These are phyloP conservation scores for Podiceps cristatus DNA, from an alignment of 2,113 vertebrate species.

Conservation along the genomic window DNA sequence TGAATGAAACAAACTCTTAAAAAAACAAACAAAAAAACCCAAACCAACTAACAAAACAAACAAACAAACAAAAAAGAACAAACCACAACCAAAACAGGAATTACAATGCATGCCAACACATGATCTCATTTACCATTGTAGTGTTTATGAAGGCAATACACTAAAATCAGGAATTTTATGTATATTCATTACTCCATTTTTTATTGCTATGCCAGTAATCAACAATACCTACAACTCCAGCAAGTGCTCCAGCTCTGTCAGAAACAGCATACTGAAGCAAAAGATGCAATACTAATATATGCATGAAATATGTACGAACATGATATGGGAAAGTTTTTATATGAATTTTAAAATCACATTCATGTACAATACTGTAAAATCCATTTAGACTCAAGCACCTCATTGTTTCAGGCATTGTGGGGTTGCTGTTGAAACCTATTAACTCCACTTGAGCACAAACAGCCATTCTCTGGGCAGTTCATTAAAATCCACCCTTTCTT, in stretches of 20 bases:
- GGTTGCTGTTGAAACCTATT: constrained; percentile 44
- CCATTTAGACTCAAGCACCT: neutral
- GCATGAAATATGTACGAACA: neutral
- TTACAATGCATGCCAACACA: neutral
- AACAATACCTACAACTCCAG: neutral
- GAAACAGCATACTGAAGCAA: neutral
- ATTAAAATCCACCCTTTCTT: constrained; percentile 47
- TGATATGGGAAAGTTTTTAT: constrained; percentile 12
- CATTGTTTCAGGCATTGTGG: constrained; percentile 21
- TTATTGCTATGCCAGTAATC: neutral
- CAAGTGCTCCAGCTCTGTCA: neutral
- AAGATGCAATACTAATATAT: neutral
- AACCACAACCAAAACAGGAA: neutral
- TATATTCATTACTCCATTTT: neutral
- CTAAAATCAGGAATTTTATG: neutral
- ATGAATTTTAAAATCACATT: constrained; percentile 10
- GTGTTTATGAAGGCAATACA: neutral
- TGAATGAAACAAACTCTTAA: neutral
- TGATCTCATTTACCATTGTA: fast-evolving
- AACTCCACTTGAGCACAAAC: constrained; percentile 37
- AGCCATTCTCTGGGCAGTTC: constrained; percentile 35
- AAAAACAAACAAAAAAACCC: neutral
- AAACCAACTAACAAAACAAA: neutral
- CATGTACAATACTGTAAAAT: neutral
- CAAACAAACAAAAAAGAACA: neutral